Percentiles rank a stretch among this genome's conserved stretches.
Conservation (phyloP, 1,140 invertebrate genomes). For the Mamestra configurata region DNA sequence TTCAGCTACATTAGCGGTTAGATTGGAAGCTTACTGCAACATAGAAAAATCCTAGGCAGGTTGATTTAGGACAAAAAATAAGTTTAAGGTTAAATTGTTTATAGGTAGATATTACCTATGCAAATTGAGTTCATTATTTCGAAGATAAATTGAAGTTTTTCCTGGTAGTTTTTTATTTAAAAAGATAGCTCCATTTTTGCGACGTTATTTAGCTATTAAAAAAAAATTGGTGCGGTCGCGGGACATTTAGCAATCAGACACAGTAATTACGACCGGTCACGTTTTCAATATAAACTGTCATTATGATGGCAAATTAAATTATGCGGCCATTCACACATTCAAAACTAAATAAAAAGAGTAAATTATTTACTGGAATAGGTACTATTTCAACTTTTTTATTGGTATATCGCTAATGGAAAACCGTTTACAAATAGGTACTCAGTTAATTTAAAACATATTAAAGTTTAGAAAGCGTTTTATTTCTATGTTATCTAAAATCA, state of each 20-base stretch:
- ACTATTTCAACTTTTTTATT: no score
- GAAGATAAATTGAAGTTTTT: neutral
- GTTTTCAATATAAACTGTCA: slow-evolving; percentile 63
- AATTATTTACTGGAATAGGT: neutral
- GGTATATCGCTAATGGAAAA: no score
- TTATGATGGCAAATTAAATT: slow-evolving; percentile 59
- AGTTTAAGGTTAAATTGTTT: neutral
- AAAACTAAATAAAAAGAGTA: neutral
- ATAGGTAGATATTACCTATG: neutral
- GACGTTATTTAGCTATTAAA: neutral
- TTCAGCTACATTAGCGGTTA: no score
- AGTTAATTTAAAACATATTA: no score
- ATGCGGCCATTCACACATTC: slow-evolving; percentile 22
- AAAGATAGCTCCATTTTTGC: slow-evolving; percentile 15
- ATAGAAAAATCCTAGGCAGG: no score
- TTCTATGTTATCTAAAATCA: no score
- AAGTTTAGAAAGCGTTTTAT: no score
- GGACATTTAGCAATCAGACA: slow-evolving; percentile 54
- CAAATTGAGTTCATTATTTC: neutral
- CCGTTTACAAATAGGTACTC: no score
- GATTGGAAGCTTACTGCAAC: no score
- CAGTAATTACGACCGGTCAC: slow-evolving; percentile 64
- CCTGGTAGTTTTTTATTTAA: neutral
- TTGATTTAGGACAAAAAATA: no score
- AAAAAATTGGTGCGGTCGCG: slow-evolving; percentile 38